Base-by-base conservation (phyloP, 2,888 invertebrate species). In the Ephialtes manifestator region DNA sequence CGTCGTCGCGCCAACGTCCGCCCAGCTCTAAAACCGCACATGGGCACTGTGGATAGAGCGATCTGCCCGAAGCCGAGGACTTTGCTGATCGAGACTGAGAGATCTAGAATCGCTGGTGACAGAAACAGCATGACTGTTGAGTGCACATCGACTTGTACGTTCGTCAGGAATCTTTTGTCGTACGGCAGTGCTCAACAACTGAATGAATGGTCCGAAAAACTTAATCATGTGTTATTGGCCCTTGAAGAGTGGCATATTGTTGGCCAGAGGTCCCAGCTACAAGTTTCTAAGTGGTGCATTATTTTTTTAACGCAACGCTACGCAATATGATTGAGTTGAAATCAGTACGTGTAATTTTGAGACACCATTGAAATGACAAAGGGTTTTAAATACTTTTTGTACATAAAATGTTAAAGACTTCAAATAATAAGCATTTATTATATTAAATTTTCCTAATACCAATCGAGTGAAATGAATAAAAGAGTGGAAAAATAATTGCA, bases 21-120 rank as follows among this genome's bases (percentile, higher is more conserved):
- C n/a, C n/a, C n/a, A n/a, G n/a, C n/a, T n/a, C n/a, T n/a, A n/a
- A n/a, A n/a, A n/a, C n/a, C n/a, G n/a, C n/a, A n/a, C n/a, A n/a
- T n/a, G n/a, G n/a, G n/a, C 28, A 87, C 90, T 8, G 94, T 94
- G 0, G 93, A 94, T 13, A 91, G 95, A 13, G 93, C 94, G 55
- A 72, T 94, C 1, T 95, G 95, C 84, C 94, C 95, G 0, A 94
- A 94, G 58, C 94, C 95, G 1, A 93, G 94, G 65, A 94, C 94
- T 1, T 93, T 95, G 82, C 88, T 93, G 20, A 83, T 95, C 24
- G 93, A 94, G 70, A 93, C 92, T 10, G 28, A 48, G 24, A 20
- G 74, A 13, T 31, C 60, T 28, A 63, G 60, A 87, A 87, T 4
- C 65, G 10, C 55, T 0, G 51, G 15, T 8, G 90, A 91, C 35